Evolutionary conservation across 2,797 vertebrate species (phyloP).

Genomic region (Hylomyscus alleni): DNA sequence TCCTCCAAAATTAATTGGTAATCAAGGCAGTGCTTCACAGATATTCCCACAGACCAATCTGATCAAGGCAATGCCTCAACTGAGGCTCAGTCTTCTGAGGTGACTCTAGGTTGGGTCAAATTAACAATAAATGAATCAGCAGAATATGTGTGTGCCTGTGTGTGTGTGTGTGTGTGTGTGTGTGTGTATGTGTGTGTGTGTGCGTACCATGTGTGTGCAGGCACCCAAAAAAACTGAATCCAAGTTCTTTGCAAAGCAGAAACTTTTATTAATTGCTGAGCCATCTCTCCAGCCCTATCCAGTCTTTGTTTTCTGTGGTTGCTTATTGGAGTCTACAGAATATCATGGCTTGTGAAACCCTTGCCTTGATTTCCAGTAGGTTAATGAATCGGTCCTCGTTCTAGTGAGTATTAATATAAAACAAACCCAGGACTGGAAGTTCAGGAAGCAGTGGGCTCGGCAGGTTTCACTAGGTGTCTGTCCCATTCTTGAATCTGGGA

Average conservation of each 20-base stretch:
- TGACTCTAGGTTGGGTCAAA: not conserved
- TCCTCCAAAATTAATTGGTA: not conserved
- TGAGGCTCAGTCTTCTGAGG: not conserved
- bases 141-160: not conserved
- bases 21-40: not conserved
- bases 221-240: not conserved
- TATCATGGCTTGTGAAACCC: slow-evolving; percentile 28
- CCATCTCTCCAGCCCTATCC: not conserved
- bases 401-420: not conserved
- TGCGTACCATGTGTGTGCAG: not conserved
- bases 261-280: not conserved
- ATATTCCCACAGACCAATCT: not conserved
- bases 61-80: not conserved
- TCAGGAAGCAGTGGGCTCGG: not conserved
- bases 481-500: too few species aligned
- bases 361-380: not conserved
- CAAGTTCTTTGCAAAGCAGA: not conserved
- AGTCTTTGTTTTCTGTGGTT: not conserved
- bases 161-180: not conserved
- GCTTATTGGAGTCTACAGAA: not conserved
- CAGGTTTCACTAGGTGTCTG: not conserved
- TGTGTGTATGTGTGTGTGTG: not conserved
- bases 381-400: not conserved
- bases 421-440: not conserved
- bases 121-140: not conserved